phyloP scores from a whole-genome alignment of 2,113 vertebrate species.

The Microcebus lehilahytsara region DNA sequence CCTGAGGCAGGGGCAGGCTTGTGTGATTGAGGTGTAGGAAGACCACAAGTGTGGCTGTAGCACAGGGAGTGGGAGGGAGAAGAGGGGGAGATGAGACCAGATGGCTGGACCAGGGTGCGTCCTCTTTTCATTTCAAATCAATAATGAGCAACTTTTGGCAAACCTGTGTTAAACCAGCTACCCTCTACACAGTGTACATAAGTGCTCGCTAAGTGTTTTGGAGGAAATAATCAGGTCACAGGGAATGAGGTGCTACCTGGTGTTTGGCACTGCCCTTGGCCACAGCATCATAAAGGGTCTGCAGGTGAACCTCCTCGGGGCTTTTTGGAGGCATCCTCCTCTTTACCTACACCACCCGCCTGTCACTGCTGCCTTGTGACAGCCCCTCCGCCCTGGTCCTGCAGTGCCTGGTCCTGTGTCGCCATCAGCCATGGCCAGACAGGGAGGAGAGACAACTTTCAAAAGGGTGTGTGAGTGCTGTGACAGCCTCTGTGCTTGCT shows the following conservation, averaged over 20 bases:
- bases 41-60: fast-evolving
- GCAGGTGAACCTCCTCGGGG: fast-evolving
- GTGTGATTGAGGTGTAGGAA: too few relatives aligned
- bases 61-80: neutral
- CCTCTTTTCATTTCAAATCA: neutral
- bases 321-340: neutral
- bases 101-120: too few relatives aligned
- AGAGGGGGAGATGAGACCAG: neutral
- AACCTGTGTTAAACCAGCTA: neutral
- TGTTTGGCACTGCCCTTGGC: too few relatives aligned
- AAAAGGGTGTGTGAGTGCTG: slow-evolving; percentile 46
- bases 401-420: neutral
- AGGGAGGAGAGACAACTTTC: slow-evolving; percentile 43
- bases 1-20: neutral
- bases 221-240: neutral
- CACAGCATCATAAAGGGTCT: too few relatives aligned
- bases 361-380: neutral
- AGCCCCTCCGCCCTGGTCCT: neutral
- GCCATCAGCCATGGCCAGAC: neutral
- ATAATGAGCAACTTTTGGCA: neutral
- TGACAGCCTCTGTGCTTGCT: slow-evolving; percentile 56
- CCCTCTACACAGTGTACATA: fast-evolving
- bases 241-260: neutral
- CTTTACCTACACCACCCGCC: too few relatives aligned
- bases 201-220: neutral